Conservation (phyloP, 2,797 vertebrate genomes). For the Spinus pinus region DNA sequence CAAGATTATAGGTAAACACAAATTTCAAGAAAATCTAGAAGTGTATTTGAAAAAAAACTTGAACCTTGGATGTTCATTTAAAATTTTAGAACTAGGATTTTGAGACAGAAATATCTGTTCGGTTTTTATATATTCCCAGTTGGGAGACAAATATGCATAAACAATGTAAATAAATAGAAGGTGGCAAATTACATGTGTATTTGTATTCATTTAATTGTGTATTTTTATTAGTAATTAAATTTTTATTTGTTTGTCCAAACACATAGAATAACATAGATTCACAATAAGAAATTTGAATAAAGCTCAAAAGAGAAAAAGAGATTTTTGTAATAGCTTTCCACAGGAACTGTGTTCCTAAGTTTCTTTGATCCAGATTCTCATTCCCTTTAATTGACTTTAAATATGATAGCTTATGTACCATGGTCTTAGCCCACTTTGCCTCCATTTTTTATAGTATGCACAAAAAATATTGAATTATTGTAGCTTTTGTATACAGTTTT, state of each 20-base stretch:
- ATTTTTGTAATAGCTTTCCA: neutral
- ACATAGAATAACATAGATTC: neutral
- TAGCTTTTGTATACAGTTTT: neutral
- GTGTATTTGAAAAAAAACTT: neutral
- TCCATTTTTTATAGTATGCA: accelerated
- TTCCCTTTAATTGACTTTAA: neutral
- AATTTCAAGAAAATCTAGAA: neutral
- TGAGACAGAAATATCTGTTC: neutral
- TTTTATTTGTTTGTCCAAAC: neutral
- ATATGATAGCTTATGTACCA: neutral
- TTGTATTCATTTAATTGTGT: neutral
- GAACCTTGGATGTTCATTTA: neutral
- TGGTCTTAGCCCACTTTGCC: neutral
- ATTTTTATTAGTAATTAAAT: neutral
- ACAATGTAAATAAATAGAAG: neutral
- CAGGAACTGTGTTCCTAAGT: neutral
- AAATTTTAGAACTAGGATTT: neutral
- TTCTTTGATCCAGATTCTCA: neutral
- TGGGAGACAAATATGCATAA: neutral
- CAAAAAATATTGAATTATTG: neutral
- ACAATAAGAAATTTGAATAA: neutral
- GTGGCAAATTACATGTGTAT: neutral
- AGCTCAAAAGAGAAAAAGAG: neutral
- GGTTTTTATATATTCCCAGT: neutral
- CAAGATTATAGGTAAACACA: neutral